A percentile compares a stretch with the other conserved stretches of the same genome.
Evolutionary conservation across 2,888 invertebrate species (phyloP).

Genomic region (Electrophaes corylata): DNA sequence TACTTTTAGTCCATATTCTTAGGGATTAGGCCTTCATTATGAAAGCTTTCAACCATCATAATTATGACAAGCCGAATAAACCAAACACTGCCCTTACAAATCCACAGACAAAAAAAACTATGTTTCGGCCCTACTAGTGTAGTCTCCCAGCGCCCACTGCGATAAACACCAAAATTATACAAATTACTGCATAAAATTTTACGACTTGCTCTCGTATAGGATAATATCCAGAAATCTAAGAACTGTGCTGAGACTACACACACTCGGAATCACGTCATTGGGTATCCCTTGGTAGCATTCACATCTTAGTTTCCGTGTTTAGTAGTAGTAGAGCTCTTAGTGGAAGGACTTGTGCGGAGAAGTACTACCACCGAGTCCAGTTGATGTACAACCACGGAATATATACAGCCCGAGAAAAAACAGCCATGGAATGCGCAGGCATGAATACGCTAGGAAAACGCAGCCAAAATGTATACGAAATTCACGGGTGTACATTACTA

Average conservation of each 20-base stretch:
- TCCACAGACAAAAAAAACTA: not conserved
- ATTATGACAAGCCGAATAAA: not conserved
- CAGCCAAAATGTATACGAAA: too few relatives aligned
- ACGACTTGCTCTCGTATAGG: constrained; percentile 52
- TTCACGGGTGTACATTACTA: too few relatives aligned
- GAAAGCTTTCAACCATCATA: not conserved
- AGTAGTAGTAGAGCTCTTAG: too few relatives aligned
- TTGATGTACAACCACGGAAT: too few relatives aligned
- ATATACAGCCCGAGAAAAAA: too few relatives aligned
- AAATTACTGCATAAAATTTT: constrained; percentile 45
- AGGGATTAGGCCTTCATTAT: not conserved
- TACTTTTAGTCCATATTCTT: too few relatives aligned
- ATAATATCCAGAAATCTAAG: constrained; percentile 43
- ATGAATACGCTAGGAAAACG: too few relatives aligned
- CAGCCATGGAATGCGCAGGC: too few relatives aligned
- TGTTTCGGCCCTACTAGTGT: not conserved
- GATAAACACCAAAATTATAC: constrained; percentile 39
- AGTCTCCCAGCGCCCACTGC: constrained; percentile 9
- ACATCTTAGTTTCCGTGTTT: too few relatives aligned
- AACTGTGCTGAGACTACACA: constrained; percentile 25
- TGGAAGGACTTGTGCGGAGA: too few relatives aligned
- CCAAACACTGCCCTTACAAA: not conserved
- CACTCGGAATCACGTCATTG: constrained; percentile 2
- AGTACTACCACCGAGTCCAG: too few relatives aligned
- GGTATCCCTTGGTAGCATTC: not conserved